Conservation (phyloP, 2,113 vertebrate genomes). For the Pipra filicauda region DNA sequence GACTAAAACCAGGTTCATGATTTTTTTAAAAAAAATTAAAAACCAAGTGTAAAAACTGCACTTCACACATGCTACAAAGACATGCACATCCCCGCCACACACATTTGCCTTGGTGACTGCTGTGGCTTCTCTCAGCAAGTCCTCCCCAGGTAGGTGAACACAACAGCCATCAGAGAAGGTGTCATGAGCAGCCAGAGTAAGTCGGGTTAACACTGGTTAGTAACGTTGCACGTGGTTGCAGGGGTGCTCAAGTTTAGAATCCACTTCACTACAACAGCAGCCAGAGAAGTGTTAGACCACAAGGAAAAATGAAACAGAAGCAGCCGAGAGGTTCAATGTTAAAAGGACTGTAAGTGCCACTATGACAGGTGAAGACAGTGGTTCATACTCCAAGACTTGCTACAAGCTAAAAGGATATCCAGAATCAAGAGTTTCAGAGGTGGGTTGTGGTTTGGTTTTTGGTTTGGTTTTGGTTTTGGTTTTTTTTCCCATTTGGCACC, state of each 20-base stretch:
- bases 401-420: slow-evolving; percentile 46
- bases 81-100: slow-evolving; percentile 77
- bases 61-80: slow-evolving; percentile 79
- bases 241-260: slow-evolving; percentile 71
- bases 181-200: slow-evolving; percentile 74
- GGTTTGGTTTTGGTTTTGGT: not conserved
- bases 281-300: slow-evolving; percentile 73
- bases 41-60: slow-evolving; percentile 51
- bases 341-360: slow-evolving; percentile 67
- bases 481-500: slow-evolving; percentile 24
- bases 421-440: slow-evolving; percentile 44
- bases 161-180: slow-evolving; percentile 68
- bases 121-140: slow-evolving; percentile 75
- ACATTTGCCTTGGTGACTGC: slow-evolving; percentile 78
- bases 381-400: slow-evolving; percentile 53
- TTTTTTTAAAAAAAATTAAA: not conserved
- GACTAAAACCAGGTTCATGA: slow-evolving; percentile 17
- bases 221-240: slow-evolving; percentile 73
- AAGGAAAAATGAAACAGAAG: slow-evolving; percentile 69
- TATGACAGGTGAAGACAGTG: slow-evolving; percentile 45
- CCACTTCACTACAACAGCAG: slow-evolving; percentile 76
- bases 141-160: slow-evolving; percentile 72
- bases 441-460: slow-evolving; percentile 10
- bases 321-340: slow-evolving; percentile 67
- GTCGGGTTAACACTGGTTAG: slow-evolving; percentile 81